Conservation (phyloP, 2,113 vertebrate species). For the Pachycephala philippinensis region DNA sequence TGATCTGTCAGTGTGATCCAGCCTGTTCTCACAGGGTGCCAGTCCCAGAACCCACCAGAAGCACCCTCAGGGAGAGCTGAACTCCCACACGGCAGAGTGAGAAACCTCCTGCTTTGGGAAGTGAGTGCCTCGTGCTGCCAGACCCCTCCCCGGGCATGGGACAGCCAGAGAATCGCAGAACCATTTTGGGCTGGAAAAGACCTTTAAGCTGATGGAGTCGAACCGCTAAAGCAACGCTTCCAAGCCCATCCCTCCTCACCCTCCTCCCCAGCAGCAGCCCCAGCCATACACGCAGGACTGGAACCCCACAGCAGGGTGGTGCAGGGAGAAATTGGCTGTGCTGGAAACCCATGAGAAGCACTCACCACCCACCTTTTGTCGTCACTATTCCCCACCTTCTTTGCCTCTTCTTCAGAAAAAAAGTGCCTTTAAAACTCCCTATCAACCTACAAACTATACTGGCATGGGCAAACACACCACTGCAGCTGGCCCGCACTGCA, state of each 20-base stretch:
- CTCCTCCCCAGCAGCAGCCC: neutral
- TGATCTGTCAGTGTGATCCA: neutral
- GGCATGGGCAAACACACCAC: neutral
- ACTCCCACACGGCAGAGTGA: neutral
- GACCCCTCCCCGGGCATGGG: accelerated
- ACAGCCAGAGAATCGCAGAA: neutral
- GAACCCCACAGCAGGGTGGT: accelerated
- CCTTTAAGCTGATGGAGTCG: neutral
- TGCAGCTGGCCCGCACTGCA: accelerated
- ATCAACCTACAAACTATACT: accelerated
- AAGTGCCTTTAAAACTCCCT: neutral
- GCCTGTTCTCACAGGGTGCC: neutral
- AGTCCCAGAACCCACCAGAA: neutral
- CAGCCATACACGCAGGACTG: neutral
- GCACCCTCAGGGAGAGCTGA: neutral
- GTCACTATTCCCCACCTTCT: neutral
- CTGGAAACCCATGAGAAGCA: neutral
- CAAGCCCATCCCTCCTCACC: neutral
- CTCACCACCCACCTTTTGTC: neutral
- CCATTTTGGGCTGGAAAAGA: neutral
- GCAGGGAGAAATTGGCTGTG: neutral
- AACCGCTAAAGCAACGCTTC: accelerated
- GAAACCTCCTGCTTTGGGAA: neutral
- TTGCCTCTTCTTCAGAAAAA: neutral
- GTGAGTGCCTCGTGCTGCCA: neutral